Base-by-base conservation (phyloP, 2,888 invertebrate species). In the Latrodectus elegans region DNA sequence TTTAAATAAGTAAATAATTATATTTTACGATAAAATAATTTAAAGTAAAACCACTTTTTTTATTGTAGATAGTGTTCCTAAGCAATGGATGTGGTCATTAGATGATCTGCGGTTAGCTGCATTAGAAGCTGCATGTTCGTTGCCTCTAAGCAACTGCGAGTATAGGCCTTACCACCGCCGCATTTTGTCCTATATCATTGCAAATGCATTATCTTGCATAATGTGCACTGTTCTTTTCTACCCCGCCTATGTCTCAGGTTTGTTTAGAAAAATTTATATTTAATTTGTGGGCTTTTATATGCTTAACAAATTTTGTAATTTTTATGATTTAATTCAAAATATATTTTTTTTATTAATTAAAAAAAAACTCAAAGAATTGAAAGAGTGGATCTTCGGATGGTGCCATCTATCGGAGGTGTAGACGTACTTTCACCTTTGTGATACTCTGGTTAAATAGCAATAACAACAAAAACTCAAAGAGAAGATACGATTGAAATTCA, bases 91-190 rank as follows among this genome's bases (percentile, higher is more conserved):
- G n/a, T 86, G 86, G 86, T 71, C 26, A 9, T 8, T 49, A 12
- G 52, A 80, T 1, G 86, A 86, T 76, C 10, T 86, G 0, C 8
- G 38, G n/a, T 3, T 38, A 53, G 75, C 86, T 53, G 14, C 76
- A n/a, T n/a, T 86, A 10, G 86, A 86, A 51, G 75, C 67, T 6
- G 76, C 53, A 8, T 86, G 86, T 22, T 26, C 71, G 0, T 55
- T 86, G 22, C 86, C 86, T 3, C 72, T 76, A 26, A 81, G 86
- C 22, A n/a, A 75, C 8, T 86, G 86, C 17, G 81, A 81, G 72
- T 67, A 38, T 75, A 55, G 86, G 2, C 86, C 86, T 2, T 81
- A 81, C 26, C 86, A 86, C 38, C 60, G 86, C 72, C 75, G 86
- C 8, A 26, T 81, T 11, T 51, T 86, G 4, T 86, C 86, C 2